phyloP scores from a whole-genome alignment of 2,113 vertebrate genomes.

The Cathartes aura region DNA sequence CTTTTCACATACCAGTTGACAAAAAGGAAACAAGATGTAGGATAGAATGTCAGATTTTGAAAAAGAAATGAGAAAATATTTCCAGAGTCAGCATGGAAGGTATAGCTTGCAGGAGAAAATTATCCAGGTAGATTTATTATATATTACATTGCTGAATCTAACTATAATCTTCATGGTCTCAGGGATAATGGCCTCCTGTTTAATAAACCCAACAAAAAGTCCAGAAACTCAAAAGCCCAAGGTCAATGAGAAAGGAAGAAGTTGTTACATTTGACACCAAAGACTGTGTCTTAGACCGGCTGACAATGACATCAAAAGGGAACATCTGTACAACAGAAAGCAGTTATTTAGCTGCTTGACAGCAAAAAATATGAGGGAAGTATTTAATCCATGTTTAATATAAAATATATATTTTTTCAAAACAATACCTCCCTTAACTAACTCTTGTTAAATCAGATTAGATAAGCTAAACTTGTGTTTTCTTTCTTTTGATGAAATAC shows the following conservation, averaged over 20 bases:
- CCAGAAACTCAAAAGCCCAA: background rate
- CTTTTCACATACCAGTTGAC: background rate
- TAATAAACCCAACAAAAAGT: background rate
- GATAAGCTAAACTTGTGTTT: background rate
- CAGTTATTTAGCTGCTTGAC: background rate
- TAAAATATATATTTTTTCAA: background rate
- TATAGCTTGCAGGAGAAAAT: background rate
- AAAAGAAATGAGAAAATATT: background rate
- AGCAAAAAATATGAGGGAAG: background rate
- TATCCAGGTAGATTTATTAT: background rate
- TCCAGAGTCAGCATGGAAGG: background rate
- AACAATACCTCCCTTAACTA: background rate
- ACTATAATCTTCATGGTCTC: background rate
- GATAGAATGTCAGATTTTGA: background rate
- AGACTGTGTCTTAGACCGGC: background rate
- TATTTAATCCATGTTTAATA: background rate
- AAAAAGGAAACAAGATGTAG: background rate
- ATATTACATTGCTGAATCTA: background rate
- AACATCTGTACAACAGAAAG: background rate
- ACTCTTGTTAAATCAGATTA: background rate
- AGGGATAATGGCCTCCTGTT: background rate
- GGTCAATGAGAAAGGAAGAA: background rate
- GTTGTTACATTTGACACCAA: accelerated
- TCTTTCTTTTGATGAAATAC: background rate
- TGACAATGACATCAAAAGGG: background rate